phyloP scores from a whole-genome alignment of 2,888 invertebrate genomes.

The Reticulitermes lucifugus region DNA sequence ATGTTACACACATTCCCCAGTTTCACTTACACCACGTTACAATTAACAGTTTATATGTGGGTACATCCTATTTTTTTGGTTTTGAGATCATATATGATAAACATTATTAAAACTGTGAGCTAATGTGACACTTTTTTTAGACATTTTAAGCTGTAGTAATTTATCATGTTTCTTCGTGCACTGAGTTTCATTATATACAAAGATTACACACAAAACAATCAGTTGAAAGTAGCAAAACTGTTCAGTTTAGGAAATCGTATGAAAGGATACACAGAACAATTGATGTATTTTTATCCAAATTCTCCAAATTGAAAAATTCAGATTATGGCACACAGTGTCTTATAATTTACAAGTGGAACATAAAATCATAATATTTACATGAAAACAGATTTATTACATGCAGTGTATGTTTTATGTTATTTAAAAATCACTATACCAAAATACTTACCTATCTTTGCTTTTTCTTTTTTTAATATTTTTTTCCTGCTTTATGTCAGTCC shows the following conservation, averaged over 20 bases:
- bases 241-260: background rate
- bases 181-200: background rate
- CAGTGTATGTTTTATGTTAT: background rate
- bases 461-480: background rate
- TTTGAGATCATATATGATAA: background rate
- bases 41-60: background rate
- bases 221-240: background rate
- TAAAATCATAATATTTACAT: background rate
- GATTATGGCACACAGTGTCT: background rate
- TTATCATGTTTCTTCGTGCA: background rate
- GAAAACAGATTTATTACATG: background rate
- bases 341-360: background rate
- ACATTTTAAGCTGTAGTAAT: background rate
- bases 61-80: background rate
- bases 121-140: background rate
- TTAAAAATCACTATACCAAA: slow-evolving; percentile 38
- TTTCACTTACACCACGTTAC: background rate
- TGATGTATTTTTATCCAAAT: background rate
- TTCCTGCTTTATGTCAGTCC: background rate
- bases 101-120: background rate
- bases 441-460: slow-evolving; percentile 13
- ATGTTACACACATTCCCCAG: background rate
- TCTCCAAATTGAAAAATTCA: background rate
- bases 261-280: background rate
- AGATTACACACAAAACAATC: background rate